phyloP scores from a whole-genome alignment of 2,797 vertebrate species.

The Amblyopsis hoosieri region DNA sequence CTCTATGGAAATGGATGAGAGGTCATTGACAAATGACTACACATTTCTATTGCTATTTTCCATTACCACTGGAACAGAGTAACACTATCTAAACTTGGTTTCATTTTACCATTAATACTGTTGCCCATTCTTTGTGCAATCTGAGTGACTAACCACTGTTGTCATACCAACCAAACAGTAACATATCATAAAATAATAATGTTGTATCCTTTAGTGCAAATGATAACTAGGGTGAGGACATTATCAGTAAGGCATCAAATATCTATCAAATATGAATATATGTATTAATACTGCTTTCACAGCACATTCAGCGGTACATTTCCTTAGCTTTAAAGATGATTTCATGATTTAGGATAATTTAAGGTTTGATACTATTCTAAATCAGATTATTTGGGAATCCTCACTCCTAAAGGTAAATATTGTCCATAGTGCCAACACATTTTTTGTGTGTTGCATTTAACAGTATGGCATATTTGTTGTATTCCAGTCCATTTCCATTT shows the following conservation, averaged over 20 bases:
- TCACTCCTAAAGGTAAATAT: not conserved
- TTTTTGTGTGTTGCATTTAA: constrained; percentile 20
- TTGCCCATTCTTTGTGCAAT: constrained; percentile 19
- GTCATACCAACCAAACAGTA: constrained; percentile 55
- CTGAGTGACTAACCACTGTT: constrained; percentile 2
- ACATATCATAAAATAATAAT: not conserved
- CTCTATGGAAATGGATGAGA: constrained; percentile 45
- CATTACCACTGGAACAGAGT: constrained; percentile 36
- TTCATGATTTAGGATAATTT: not conserved
- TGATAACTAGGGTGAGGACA: not conserved
- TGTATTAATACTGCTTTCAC: constrained; percentile 31
- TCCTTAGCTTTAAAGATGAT: constrained; percentile 19
- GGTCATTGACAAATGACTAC: constrained; percentile 31
- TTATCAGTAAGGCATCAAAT: constrained; percentile 25
- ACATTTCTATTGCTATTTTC: constrained; percentile 33
- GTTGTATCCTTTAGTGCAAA: constrained; percentile 5
- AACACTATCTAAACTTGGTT: constrained; percentile 24
- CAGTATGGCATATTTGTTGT: constrained; percentile 10
- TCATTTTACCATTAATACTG: constrained; percentile 16
- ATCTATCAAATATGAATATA: constrained; percentile 14
- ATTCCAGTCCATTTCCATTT: constrained; percentile 49
- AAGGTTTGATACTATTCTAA: not conserved
- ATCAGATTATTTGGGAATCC: not conserved
- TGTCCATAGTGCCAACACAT: constrained; percentile 12
- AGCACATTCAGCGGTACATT: constrained; percentile 16